Conservation (phyloP, 1,140 invertebrate species). For the Drosophila sechellia region DNA sequence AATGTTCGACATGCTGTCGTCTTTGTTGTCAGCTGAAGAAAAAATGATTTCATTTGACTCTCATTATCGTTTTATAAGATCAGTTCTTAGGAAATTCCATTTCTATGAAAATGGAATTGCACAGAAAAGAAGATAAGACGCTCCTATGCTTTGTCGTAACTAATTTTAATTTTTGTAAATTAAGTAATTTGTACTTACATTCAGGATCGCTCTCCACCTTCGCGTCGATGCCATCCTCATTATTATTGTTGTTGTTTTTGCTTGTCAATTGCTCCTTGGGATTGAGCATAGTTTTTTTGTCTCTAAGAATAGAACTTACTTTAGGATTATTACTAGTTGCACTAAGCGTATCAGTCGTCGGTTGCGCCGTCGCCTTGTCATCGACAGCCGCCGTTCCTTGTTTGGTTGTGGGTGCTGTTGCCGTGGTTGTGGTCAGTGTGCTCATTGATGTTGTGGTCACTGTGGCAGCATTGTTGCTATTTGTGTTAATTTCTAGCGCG, state of each 20-base stretch:
- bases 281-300: conserved; percentile 43
- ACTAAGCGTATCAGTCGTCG: conserved; percentile 79
- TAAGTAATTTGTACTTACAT: conserved; percentile 24
- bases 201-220: conserved; percentile 20
- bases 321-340: conserved; percentile 80
- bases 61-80: too few species aligned
- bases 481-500: conserved; percentile 8
- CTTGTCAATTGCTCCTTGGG: conserved; percentile 37
- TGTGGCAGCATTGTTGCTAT: conserved; percentile 9
- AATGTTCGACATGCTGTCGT: conserved; percentile 7
- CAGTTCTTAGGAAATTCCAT: too few species aligned
- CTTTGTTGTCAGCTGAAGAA: conserved; percentile 37
- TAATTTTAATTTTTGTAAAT: neutral
- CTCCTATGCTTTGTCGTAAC: neutral
- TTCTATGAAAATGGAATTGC: too few species aligned
- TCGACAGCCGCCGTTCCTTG: conserved; percentile 42
- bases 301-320: conserved; percentile 77
- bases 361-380: conserved; percentile 42
- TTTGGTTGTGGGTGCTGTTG: conserved; percentile 32
- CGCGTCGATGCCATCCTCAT: conserved; percentile 18
- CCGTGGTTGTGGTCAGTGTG: conserved; percentile 19
- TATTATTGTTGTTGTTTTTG: conserved; percentile 38
- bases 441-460: conserved; percentile 12
- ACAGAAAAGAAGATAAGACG: too few species aligned
- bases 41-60: neutral